Evolutionary conservation across 2,797 vertebrate species (phyloP).

Genomic region (Scarus forsteni): DNA sequence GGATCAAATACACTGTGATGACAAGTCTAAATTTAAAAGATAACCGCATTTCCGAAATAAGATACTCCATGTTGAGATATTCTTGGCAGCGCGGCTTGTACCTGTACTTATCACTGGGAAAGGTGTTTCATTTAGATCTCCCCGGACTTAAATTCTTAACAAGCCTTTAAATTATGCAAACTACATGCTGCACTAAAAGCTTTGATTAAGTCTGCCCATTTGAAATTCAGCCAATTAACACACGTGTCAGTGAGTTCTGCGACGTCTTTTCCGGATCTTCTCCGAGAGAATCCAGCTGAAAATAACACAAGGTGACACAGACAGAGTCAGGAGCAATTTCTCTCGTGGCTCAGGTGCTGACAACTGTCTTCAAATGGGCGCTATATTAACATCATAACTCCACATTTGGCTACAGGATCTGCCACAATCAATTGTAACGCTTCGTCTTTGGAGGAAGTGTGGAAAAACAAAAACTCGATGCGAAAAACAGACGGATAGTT

Average conservation of each 20-base stretch:
- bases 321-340: conserved; percentile 5
- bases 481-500: conserved; percentile 17
- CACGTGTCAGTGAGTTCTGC: conserved; percentile 12
- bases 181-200: conserved; percentile 29
- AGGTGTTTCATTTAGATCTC: conserved; percentile 42
- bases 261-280: conserved; percentile 15
- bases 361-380: conserved; percentile 7
- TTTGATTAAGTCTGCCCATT: conserved; percentile 23
- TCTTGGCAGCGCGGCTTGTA: conserved; percentile 36
- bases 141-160: conserved; percentile 34
- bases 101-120: conserved; percentile 15
- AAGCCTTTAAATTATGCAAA: conserved; percentile 43
- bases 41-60: conserved; percentile 11
- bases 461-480: conserved; percentile 42
- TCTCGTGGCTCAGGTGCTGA: background rate
- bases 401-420: conserved; percentile 29
- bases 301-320: background rate
- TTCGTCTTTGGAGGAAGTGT: conserved; percentile 28
- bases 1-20: conserved; percentile 20
- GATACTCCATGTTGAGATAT: conserved; percentile 7
- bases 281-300: conserved; percentile 7
- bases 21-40: conserved; percentile 7
- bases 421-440: conserved; percentile 46
- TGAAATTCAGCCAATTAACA: conserved; percentile 35
- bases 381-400: conserved; percentile 29